Percentiles rank a stretch among this genome's conserved stretches.
These are phyloP conservation scores for Patiria miniata DNA, from an alignment of 35 echinoderm and acorn worm species.

Conservation along the genomic window DNA sequence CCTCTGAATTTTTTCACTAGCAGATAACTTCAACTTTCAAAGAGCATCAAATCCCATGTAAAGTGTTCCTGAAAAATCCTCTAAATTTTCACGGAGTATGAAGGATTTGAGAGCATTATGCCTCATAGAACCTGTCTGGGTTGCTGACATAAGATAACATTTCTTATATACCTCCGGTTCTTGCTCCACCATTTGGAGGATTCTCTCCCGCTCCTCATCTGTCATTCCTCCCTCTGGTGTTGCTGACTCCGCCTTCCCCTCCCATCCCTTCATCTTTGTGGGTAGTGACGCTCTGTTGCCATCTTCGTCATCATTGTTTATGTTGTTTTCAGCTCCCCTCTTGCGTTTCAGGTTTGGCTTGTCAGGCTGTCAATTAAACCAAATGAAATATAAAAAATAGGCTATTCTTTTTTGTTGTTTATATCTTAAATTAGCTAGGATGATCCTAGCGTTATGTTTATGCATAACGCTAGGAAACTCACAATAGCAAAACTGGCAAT, in stretches of 20 bases:
- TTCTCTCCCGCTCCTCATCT: constrained; percentile 77
- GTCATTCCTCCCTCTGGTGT: constrained; percentile 40
- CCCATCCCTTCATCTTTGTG: constrained; percentile 42
- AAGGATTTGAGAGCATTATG: background rate
- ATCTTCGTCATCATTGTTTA: constrained; percentile 14
- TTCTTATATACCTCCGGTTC: constrained; percentile 86
- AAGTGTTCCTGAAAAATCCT: background rate
- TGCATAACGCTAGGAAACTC: too few relatives aligned
- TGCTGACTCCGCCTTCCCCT: background rate
- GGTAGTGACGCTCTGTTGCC: background rate
- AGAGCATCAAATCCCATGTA: too few relatives aligned
- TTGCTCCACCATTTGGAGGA: constrained; percentile 84
- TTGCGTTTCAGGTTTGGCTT: constrained; percentile 88
- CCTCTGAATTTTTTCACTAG: too few relatives aligned
- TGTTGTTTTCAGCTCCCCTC: constrained; percentile 42
- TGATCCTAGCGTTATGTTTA: too few relatives aligned
- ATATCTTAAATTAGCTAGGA: too few relatives aligned
- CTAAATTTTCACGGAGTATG: background rate
- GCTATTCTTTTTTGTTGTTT: too few relatives aligned
- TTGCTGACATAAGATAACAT: background rate
- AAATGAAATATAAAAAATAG: background rate
- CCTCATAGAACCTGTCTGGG: background rate
- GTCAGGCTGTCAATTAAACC: constrained; percentile 62
- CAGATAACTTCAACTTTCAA: too few relatives aligned
- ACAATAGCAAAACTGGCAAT: too few relatives aligned